Base-by-base conservation (phyloP, 2,888 invertebrate genomes). In the Resseliella maxima region DNA sequence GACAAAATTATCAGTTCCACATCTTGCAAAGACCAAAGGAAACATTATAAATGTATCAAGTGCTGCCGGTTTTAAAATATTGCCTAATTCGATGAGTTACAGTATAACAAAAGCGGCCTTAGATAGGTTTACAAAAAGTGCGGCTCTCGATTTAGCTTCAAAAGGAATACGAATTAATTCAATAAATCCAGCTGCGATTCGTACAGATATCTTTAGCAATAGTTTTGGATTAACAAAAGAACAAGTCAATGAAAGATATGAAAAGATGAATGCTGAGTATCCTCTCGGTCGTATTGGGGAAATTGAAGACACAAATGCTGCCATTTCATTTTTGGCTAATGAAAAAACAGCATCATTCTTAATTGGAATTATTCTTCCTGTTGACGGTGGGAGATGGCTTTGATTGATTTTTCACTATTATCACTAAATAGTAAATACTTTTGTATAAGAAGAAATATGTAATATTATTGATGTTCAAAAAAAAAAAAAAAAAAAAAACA, bases 11-110 rank as follows among this genome's bases (percentile, higher is more conserved):
- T 96, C 97, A 5, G 95, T 96, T 0, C 98, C 98, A 0, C 94
- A 98, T 91, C 92, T 99, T 31, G 92, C 96, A 1, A 93, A 95
- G 90, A 93, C 94, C 0, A 95, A 96, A 91, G 98, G 98, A n/a
- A 96, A 94, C 88, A 95, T 98, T 88, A 98, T 99, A 0, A 99
- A 99, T 90, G 96, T 99, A 0, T 98, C 98, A 1, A 98, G 98
- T 90, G 97, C 99, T 0, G 96, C 95, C 89, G 99, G 99, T 3
- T 93, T 97, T 38, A 92, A 98, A 89, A 94, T 98, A 85, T 98
- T 98, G 90, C 95, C 98, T 0, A 96, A 96, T 12, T 95, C 98
- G 0, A 91, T 98, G 85, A 96, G 98, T 0, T 99, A 99, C 90
- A 95, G 95, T 88, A 94, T 99, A 90, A 97, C 98, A 0, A 99